Conservation (phyloP, 2,888 invertebrate species). For the Mellilla xanthometata region DNA sequence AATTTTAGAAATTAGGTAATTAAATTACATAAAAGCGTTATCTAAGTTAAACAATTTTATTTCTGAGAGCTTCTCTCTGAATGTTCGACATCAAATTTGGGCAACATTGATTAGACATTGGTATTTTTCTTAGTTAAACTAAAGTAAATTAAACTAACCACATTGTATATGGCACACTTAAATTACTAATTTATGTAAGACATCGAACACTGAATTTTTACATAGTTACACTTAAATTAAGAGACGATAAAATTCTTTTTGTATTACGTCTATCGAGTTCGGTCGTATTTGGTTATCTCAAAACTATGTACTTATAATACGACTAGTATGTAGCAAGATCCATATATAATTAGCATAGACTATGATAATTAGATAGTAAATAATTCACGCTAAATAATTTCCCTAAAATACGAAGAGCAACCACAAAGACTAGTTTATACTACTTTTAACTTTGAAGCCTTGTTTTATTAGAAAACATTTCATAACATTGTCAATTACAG, state of each 20-base stretch:
- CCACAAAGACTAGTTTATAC: slow-evolving; percentile 3
- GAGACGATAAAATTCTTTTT: slow-evolving; percentile 35
- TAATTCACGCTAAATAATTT: slow-evolving; percentile 40
- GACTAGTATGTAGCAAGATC: slow-evolving; percentile 42
- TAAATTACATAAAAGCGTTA: slow-evolving; percentile 45
- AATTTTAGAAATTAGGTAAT: slow-evolving; percentile 39
- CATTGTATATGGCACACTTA: slow-evolving; percentile 50
- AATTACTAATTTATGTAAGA: slow-evolving; percentile 20
- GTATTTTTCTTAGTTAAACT: slow-evolving; percentile 16
- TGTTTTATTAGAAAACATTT: too few relatives aligned
- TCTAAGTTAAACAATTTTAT: slow-evolving; percentile 15
- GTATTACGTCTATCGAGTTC: slow-evolving; percentile 32
- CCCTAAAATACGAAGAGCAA: slow-evolving; percentile 31
- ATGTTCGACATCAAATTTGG: slow-evolving; percentile 17
- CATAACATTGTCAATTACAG: too few relatives aligned
- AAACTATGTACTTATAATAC: slow-evolving; percentile 42
- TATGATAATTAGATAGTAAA: too few relatives aligned
- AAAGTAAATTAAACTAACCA: slow-evolving; percentile 32
- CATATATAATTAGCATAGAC: slow-evolving; percentile 34
- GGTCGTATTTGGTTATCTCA: slow-evolving; percentile 7
- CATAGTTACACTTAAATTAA: slow-evolving; percentile 11
- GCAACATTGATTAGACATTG: slow-evolving; percentile 2
- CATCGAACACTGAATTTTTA: slow-evolving; percentile 30
- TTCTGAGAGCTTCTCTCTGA: slow-evolving; percentile 37
- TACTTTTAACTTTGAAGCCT: neutral